These are phyloP conservation scores for Phrixothrix hirtus DNA, from an alignment of 2,888 invertebrate species.

Conservation along the genomic window DNA sequence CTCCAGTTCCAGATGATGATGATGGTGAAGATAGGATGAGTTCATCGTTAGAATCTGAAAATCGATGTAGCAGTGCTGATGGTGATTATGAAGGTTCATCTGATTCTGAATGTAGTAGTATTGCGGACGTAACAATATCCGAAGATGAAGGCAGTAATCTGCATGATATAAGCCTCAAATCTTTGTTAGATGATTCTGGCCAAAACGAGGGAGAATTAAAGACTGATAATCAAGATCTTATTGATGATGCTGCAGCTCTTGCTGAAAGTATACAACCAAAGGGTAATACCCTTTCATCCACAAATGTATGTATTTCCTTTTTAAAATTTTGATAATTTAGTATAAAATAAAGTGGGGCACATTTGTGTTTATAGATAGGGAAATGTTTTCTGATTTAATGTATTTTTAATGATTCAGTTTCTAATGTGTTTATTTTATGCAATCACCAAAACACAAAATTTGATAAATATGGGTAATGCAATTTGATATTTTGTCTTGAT, in stretches of 20 bases:
- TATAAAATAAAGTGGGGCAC: too few species aligned
- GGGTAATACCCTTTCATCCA: constrained; percentile 94
- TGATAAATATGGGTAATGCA: too few species aligned
- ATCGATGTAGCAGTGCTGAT: constrained; percentile 42
- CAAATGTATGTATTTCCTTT: constrained; percentile 65
- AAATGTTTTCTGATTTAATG: too few species aligned
- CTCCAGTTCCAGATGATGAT: constrained; percentile 48
- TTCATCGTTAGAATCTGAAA: constrained; percentile 36
- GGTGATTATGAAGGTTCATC: constrained; percentile 37
- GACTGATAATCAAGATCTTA: constrained; percentile 68
- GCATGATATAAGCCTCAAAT: constrained; percentile 63
- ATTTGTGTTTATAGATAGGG: too few species aligned
- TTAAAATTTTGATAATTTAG: constrained; percentile 14
- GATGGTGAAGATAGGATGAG: constrained; percentile 32
- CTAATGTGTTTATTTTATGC: too few species aligned
- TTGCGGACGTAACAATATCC: constrained; percentile 51
- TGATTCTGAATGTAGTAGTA: constrained; percentile 43
- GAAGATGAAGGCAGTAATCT: constrained; percentile 52
- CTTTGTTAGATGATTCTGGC: constrained; percentile 59
- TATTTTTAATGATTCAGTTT: too few species aligned
- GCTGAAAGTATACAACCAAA: constrained; percentile 97
- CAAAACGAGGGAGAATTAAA: constrained; percentile 48
- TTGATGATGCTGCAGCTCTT: constrained; percentile 90
- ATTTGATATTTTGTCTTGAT: too few species aligned
- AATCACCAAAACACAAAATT: too few species aligned